Base-by-base conservation (phyloP, 2,888 invertebrate species). In the Melanchra persicariae region DNA sequence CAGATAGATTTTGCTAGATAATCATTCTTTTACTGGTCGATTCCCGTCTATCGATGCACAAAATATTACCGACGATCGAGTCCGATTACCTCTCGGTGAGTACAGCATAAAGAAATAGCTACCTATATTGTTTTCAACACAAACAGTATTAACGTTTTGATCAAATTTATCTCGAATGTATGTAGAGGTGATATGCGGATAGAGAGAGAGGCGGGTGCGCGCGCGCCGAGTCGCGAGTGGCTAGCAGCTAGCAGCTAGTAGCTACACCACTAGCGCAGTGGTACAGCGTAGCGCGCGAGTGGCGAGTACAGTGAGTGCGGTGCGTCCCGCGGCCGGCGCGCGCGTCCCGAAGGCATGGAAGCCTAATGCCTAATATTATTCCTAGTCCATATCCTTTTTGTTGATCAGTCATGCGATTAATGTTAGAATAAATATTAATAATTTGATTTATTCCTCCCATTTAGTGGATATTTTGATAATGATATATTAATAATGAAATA, bases 381-480 rank as follows among this genome's bases (percentile, higher is more conserved):
- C 96, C 96, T 96, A 96, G 95, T 96, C 95, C 95, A 96, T 96
- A 95, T 96, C 95, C 95, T 95, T 95, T 94, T 95, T 95, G 95
- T 95, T 96, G 95, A 95, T 95, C 96, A 96, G 95, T 96, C 95
- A 95, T 95, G 95, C 95, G 95, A 94, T 95, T 95, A 95, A 94
- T 95, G 94, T 95, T 95, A 96, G 95, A 95, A 88, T 93, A 93
- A 95, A 95, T 95, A 95, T 93, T 94, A 94, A 93, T 95, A 95
- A 96, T 96, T 96, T 96, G 96, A 95, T 96, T 96, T 96, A 96
- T 96, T 96, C 96, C 96, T 96, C 95, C 96, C 96, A 95, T 96
- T 96, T 96, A 96, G 96, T 95, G 96, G 96, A 96, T 96, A 96
- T 96, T 96, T 96, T 96, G 96, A 96, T 96, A 96, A 96, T 96